Evolutionary conservation across 2,113 vertebrate species (phyloP).

Genomic region (Epinephelus cyanopodus): DNA sequence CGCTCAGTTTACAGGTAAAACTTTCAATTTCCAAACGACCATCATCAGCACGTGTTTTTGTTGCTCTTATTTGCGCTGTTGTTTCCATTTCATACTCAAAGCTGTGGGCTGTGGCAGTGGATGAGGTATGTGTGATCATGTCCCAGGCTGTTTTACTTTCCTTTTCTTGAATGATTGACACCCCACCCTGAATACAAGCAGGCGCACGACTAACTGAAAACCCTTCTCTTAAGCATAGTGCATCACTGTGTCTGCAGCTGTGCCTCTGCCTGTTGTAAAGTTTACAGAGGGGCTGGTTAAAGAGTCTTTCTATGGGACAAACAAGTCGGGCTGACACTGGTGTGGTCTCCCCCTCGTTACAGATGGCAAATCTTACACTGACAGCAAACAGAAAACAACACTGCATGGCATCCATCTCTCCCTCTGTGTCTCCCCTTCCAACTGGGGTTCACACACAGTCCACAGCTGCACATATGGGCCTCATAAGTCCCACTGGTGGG

Average conservation of each 20-base stretch:
- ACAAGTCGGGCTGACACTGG: conserved; percentile 43
- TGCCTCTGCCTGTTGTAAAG: conserved; percentile 43
- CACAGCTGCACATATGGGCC: conserved; percentile 75
- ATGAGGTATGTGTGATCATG: background rate
- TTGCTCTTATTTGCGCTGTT: background rate
- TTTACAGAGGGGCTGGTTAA: conserved; percentile 46
- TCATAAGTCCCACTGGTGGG: conserved; percentile 49
- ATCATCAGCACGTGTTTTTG: background rate
- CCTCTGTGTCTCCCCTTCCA: conserved; percentile 45
- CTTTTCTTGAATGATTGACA: background rate
- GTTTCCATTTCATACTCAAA: background rate
- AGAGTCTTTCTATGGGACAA: conserved; percentile 50
- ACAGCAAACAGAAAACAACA: conserved; percentile 67
- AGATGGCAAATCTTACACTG: conserved; percentile 62
- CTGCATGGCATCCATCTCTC: conserved; percentile 58
- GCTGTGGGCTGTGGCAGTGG: background rate
- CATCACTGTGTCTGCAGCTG: conserved; percentile 67
- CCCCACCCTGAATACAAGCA: background rate
- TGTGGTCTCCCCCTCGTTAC: conserved; percentile 42
- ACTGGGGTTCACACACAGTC: conserved; percentile 64
- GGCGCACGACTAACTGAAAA: conserved; percentile 5
- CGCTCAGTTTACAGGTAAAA: conserved; percentile 93
- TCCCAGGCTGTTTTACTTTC: background rate
- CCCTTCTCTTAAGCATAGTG: conserved; percentile 49
- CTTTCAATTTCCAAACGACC: background rate